phyloP scores from a whole-genome alignment of 1,140 invertebrate species.

The Diuraphis noxia region DNA sequence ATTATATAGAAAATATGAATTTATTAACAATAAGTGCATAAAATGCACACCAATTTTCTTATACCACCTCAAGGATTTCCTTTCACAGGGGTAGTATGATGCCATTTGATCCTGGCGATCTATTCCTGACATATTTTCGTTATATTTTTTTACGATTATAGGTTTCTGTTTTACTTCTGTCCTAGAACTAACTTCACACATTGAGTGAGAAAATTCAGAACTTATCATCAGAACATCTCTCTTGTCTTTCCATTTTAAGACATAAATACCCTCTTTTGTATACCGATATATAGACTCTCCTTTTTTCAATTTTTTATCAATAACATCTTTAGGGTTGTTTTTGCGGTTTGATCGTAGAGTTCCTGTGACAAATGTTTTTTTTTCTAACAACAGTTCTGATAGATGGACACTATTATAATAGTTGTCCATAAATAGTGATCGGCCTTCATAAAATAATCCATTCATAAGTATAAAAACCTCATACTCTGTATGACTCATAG shows the following conservation, averaged over 20 bases:
- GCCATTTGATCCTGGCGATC: too few relatives aligned
- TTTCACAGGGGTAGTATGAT: constrained; percentile 50
- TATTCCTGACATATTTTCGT: constrained; percentile 54
- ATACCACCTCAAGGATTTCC: constrained; percentile 53
- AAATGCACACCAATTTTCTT: constrained; percentile 54
- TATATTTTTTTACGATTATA: constrained; percentile 53
- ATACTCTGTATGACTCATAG: constrained; percentile 23
- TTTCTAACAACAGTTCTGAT: constrained; percentile 55
- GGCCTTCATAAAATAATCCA: constrained; percentile 21
- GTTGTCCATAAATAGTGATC: constrained; percentile 41
- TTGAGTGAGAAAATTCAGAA: constrained; percentile 39
- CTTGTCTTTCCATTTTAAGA: constrained; percentile 58
- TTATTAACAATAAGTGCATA: constrained; percentile 44
- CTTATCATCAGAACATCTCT: constrained; percentile 55
- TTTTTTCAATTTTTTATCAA: constrained; percentile 56
- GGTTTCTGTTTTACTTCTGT: constrained; percentile 41
- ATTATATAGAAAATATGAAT: constrained; percentile 38
- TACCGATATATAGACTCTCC: constrained; percentile 49
- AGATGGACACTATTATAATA: constrained; percentile 56
- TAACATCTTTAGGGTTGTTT: constrained; percentile 56
- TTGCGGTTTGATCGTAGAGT: constrained; percentile 56
- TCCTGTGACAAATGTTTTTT: constrained; percentile 56
- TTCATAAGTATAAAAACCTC: constrained; percentile 14
- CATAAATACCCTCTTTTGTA: constrained; percentile 54
- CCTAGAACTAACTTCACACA: constrained; percentile 27